phyloP scores from a whole-genome alignment of 2,888 invertebrate species.

The Gerris lacustris region DNA sequence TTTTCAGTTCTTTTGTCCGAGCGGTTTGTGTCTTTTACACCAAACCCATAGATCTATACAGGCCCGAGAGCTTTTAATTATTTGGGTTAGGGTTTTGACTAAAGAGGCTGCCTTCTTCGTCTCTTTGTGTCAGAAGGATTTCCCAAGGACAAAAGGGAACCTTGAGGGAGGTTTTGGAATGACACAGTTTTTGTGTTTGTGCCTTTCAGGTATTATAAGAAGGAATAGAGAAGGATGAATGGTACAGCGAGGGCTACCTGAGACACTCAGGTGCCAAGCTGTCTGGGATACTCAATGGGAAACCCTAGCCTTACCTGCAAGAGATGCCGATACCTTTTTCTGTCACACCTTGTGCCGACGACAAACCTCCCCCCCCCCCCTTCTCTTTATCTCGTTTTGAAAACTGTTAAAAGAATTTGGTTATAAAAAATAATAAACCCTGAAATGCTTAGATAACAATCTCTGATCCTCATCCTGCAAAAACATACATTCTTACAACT shows the following conservation, averaged over 20 bases:
- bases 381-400: background rate
- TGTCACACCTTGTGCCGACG: background rate
- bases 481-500: no score
- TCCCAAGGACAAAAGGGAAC: background rate
- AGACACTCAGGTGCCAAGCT: background rate
- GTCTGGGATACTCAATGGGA: background rate
- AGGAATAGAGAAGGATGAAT: background rate
- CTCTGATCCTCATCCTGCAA: no score
- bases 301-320: background rate
- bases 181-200: background rate
- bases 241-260: background rate
- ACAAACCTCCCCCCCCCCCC: background rate
- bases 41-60: background rate
- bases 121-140: background rate
- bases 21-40: background rate
- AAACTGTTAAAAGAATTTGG: no score
- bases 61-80: background rate
- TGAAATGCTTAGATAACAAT: no score
- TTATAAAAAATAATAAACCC: no score
- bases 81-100: background rate
- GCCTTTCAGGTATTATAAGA: background rate
- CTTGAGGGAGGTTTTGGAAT: background rate
- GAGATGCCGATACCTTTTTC: background rate
- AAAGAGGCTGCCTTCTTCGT: background rate
- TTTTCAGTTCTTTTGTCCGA: background rate